phyloP scores from a whole-genome alignment of 2,113 vertebrate genomes.

The Pantherophis guttatus region DNA sequence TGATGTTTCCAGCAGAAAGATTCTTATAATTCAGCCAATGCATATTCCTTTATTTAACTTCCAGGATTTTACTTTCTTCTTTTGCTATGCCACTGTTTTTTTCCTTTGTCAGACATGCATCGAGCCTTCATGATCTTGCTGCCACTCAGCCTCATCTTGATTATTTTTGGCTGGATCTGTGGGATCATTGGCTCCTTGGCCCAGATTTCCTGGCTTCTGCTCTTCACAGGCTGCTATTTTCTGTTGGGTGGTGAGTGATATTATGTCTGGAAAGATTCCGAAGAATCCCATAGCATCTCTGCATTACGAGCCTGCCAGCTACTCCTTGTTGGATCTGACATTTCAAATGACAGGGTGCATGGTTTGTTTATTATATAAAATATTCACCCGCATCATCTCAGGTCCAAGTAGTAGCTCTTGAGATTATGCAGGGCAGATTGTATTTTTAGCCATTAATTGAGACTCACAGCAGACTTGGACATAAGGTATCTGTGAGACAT shows the following conservation, averaged over 20 bases:
- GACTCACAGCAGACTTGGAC: neutral
- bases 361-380: neutral
- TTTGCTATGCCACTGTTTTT: neutral
- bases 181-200: slow-evolving; percentile 74
- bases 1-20: neutral
- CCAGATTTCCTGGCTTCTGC: slow-evolving; percentile 64
- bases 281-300: neutral
- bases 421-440: neutral
- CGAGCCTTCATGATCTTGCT: slow-evolving; percentile 72
- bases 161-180: slow-evolving; percentile 75
- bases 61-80: neutral
- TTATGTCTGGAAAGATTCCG: neutral
- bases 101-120: slow-evolving; percentile 67
- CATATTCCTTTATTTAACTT: neutral
- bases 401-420: neutral
- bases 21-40: neutral
- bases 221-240: slow-evolving; percentile 68
- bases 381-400: neutral
- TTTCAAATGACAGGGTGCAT: neutral
- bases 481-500: neutral
- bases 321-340: neutral
- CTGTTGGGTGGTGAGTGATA: slow-evolving; percentile 75
- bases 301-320: neutral
- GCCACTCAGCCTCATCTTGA: slow-evolving; percentile 74
- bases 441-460: neutral